These are phyloP conservation scores for Lordiphosa fenestrarum DNA, from an alignment of 2,888 invertebrate genomes.

Conservation along the genomic window DNA sequence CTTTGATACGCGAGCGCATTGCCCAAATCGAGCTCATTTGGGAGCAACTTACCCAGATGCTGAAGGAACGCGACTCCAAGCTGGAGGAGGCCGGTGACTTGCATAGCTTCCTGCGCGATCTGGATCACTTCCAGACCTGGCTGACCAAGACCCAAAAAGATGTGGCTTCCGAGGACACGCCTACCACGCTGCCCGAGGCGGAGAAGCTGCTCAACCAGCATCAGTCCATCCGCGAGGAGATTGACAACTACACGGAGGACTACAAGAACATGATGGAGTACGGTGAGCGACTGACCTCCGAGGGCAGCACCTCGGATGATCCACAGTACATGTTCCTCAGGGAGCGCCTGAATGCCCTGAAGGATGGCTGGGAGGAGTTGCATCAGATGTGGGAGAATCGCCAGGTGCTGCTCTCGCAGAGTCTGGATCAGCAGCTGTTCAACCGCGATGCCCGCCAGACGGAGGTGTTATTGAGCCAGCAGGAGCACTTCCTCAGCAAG, in stretches of 20 bases:
- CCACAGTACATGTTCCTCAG: conserved; percentile 99
- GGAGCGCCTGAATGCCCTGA: conserved; percentile 97
- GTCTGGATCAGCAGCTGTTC: conserved; percentile 96
- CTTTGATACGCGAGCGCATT: conserved; percentile 93
- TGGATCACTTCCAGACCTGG: conserved; percentile 99
- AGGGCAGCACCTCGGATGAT: conserved; percentile 94
- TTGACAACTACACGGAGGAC: conserved; percentile 99
- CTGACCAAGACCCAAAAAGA: conserved; percentile 99
- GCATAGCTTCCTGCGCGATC: conserved; percentile 97
- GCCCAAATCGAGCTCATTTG: conserved; percentile 95
- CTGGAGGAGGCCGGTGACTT: conserved; percentile 99
- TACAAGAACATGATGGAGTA: conserved; percentile 99
- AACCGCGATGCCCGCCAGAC: conserved; percentile 98
- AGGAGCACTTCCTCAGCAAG: conserved; percentile 98
- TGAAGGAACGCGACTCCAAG: conserved; percentile 98
- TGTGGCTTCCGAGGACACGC: conserved; percentile 97
- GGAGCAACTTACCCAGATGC: conserved; percentile 97
- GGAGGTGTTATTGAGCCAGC: conserved; percentile 97
- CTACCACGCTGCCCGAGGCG: conserved; percentile 95
- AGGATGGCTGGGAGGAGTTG: conserved; percentile 99
- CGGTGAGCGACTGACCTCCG: conserved; percentile 95
- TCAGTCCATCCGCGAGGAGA: conserved; percentile 99
- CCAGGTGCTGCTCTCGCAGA: conserved; percentile 95
- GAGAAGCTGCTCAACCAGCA: conserved; percentile 98
- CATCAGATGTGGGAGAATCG: conserved; percentile 99